Evolutionary conservation across 2,888 invertebrate genomes (phyloP).

Genomic region (Polietes domitor): DNA sequence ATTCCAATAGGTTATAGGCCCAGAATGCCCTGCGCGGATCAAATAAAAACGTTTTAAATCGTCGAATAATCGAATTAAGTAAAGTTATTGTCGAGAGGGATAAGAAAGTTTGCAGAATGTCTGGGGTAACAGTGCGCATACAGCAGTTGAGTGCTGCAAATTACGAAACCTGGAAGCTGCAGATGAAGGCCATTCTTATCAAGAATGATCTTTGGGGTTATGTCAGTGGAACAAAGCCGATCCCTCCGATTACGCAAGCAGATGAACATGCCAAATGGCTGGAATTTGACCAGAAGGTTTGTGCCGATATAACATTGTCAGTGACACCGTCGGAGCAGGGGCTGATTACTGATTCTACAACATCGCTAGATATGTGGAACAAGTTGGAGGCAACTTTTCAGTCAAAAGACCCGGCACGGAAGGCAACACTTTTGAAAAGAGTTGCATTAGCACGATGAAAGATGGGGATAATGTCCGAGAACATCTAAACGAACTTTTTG

Average conservation of each 20-base stretch:
- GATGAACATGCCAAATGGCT: constrained; percentile 3
- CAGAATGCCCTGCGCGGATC: neutral
- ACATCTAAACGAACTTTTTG: constrained; percentile 7
- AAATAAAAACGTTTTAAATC: no score
- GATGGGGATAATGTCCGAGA: neutral
- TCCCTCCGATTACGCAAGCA: neutral
- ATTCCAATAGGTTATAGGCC: neutral
- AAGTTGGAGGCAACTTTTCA: constrained; percentile 75
- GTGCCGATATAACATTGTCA: constrained; percentile 44
- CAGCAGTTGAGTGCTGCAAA: constrained; percentile 60
- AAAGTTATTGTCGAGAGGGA: neutral
- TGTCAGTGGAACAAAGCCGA: constrained; percentile 26
- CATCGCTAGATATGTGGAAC: constrained; percentile 75
- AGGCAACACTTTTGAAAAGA: constrained; percentile 73
- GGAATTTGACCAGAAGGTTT: constrained; percentile 39
- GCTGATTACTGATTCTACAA: constrained; percentile 65
- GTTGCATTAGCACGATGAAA: neutral
- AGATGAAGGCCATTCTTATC: constrained; percentile 59
- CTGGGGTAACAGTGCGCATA: constrained; percentile 42
- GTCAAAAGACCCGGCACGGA: constrained; percentile 77
- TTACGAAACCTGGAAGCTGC: constrained; percentile 66
- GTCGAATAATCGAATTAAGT: no score
- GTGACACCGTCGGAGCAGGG: constrained; percentile 36
- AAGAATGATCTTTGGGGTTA: constrained; percentile 64
- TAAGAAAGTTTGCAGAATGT: neutral